Conservation (phyloP, 2,888 invertebrate species). For the Creontiades dilutus region DNA sequence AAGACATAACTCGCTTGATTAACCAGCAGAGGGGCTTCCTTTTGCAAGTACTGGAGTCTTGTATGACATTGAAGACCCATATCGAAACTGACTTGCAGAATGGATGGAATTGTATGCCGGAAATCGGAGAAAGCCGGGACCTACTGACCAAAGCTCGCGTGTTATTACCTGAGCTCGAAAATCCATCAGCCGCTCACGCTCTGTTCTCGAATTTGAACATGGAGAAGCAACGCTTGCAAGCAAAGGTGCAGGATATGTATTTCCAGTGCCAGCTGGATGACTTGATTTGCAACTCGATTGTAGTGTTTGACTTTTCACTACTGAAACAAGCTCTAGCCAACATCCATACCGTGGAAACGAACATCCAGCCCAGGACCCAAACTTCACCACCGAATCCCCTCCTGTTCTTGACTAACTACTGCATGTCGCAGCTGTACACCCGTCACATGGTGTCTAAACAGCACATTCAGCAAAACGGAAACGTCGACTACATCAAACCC, state of each 20-base stretch:
- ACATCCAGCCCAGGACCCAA: slow-evolving; percentile 77
- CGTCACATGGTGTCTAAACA: slow-evolving; percentile 83
- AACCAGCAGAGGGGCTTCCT: slow-evolving; percentile 86
- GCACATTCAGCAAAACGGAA: slow-evolving; percentile 79
- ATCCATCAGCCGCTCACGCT: slow-evolving; percentile 82
- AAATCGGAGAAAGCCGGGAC: slow-evolving; percentile 84
- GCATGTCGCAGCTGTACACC: slow-evolving; percentile 86
- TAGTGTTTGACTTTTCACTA: slow-evolving; percentile 84
- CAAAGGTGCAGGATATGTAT: slow-evolving; percentile 86
- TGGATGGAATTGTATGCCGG: slow-evolving; percentile 83
- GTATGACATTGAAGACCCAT: slow-evolving; percentile 86
- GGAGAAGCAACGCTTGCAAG: slow-evolving; percentile 83
- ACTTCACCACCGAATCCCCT: slow-evolving; percentile 82
- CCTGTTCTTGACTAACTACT: slow-evolving; percentile 87
- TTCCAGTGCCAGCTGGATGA: slow-evolving; percentile 86
- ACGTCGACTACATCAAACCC: slow-evolving; percentile 78
- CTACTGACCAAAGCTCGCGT: slow-evolving; percentile 83
- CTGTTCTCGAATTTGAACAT: slow-evolving; percentile 82
- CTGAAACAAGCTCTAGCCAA: slow-evolving; percentile 84
- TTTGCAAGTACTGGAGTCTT: slow-evolving; percentile 86
- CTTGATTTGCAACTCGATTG: slow-evolving; percentile 84
- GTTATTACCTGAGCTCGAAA: slow-evolving; percentile 82
- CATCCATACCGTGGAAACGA: slow-evolving; percentile 83
- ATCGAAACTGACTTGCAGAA: slow-evolving; percentile 87
- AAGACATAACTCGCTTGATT: slow-evolving; percentile 85